These are phyloP conservation scores for silkworm (Bombyx mori) DNA, from an alignment of 1,140 invertebrate genomes.

Conservation along the genomic window ASM3026992v2 NC_085107.1:5094501-5095000, in stretches of 20 bases:
- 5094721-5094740: constrained; percentile 41
- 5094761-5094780: constrained; percentile 50
- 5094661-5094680: constrained; percentile 31
- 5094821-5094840: constrained; percentile 44
- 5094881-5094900: constrained; percentile 47
- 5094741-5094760: constrained; percentile 50
- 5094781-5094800: constrained; percentile 47
- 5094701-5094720: constrained; percentile 36
- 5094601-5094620: constrained; percentile 35
- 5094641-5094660: constrained; percentile 45
- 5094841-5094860: constrained; percentile 44
- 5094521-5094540: constrained; percentile 33
- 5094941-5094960: constrained; percentile 38
- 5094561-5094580: constrained; percentile 43
- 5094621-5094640: constrained; percentile 54
- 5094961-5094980: constrained; percentile 36
- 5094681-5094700: constrained; percentile 45
- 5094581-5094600: constrained; percentile 40
- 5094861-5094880: constrained; percentile 46
- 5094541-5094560: constrained; percentile 35
- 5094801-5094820: constrained; percentile 47
- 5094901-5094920: constrained; percentile 37
- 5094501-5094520: constrained; percentile 30
- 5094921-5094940: constrained; percentile 42
- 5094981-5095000: constrained; percentile 27